These are phyloP conservation scores for Drosophila tripunctata DNA, from an alignment of 2,888 invertebrate genomes.

Conservation along the genomic window DNA sequence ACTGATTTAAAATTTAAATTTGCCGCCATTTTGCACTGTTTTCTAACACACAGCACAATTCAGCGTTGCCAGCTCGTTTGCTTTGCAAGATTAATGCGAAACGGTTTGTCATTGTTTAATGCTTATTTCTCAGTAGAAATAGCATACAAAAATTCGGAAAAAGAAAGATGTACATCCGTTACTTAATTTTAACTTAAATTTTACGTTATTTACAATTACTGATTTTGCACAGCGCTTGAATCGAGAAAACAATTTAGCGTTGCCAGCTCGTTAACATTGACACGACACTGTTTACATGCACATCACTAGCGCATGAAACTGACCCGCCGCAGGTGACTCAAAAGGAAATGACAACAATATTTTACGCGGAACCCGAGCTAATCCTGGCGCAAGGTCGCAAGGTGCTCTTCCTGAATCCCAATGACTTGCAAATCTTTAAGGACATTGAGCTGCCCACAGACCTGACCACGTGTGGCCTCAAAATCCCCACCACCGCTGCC, in stretches of 20 bases:
- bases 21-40: background rate
- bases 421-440: slow-evolving; percentile 82
- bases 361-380: slow-evolving; percentile 77
- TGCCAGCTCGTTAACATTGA: background rate
- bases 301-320: too few relatives aligned
- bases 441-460: slow-evolving; percentile 78
- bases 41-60: background rate
- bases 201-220: too few relatives aligned
- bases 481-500: slow-evolving; percentile 26
- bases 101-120: background rate
- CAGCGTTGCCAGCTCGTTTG: background rate
- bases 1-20: background rate
- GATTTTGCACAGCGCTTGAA: background rate
- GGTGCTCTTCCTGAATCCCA: slow-evolving; percentile 81
- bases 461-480: slow-evolving; percentile 69
- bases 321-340: slow-evolving; percentile 20
- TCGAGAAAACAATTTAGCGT: background rate
- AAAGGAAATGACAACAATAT: slow-evolving; percentile 71
- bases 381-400: slow-evolving; percentile 75
- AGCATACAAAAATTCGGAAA: too few relatives aligned
- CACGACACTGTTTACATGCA: background rate
- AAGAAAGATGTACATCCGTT: too few relatives aligned
- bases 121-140: too few relatives aligned
- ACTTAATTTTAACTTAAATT: too few relatives aligned
- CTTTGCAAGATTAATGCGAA: background rate